Conservation (phyloP, 2,113 vertebrate genomes). For the Eublepharis macularius region DNA sequence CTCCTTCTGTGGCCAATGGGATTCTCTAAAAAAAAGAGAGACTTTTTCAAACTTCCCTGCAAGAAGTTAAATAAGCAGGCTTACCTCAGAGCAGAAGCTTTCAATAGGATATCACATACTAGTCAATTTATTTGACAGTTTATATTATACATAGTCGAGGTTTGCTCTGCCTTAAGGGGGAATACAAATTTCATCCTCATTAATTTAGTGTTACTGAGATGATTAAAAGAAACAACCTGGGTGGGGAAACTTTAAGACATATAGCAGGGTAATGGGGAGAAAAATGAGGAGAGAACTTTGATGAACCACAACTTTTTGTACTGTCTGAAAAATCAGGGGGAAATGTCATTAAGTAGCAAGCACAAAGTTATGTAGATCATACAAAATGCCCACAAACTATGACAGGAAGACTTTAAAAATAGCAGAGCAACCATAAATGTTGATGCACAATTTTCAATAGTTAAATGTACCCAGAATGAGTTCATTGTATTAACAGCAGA, state of each 20-base stretch:
- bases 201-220: slow-evolving; percentile 15
- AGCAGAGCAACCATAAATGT: not conserved
- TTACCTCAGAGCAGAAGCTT: too few relatives aligned
- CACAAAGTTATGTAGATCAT: not conserved
- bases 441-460: not conserved
- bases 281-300: not conserved
- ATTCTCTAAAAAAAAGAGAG: too few relatives aligned
- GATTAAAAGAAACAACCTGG: slow-evolving; percentile 3
- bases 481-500: not conserved
- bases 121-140: not conserved
- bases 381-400: not conserved
- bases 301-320: not conserved
- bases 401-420: not conserved
- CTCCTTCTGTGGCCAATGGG: too few relatives aligned
- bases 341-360: not conserved
- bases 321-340: slow-evolving; percentile 19
- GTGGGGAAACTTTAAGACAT: not conserved
- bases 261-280: not conserved
- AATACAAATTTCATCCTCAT: slow-evolving; percentile 1
- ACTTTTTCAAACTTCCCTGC: too few relatives aligned
- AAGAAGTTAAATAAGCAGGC: too few relatives aligned
- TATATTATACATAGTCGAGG: not conserved
- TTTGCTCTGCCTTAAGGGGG: not conserved
- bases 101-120: not conserved
- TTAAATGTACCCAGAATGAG: not conserved